phyloP scores from a whole-genome alignment of 2,888 invertebrate genomes.

The Gastrophysa polygoni region DNA sequence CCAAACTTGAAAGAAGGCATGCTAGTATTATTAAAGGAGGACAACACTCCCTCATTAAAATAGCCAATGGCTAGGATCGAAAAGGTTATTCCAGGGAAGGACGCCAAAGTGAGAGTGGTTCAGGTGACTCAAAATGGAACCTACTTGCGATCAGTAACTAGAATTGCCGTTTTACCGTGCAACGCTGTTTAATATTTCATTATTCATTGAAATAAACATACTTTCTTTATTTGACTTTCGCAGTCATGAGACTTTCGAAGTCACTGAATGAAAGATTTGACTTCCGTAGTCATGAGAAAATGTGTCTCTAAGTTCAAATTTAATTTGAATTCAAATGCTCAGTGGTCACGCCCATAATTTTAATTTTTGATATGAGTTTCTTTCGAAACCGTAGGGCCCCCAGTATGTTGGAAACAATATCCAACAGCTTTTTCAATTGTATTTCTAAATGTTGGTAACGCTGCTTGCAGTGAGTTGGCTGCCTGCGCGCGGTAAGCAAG shows the following conservation, averaged over 20 bases:
- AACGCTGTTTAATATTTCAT: neutral
- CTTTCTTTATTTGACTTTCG: neutral
- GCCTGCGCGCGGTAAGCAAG: too few relatives aligned
- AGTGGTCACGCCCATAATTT: neutral
- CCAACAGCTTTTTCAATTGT: too few relatives aligned
- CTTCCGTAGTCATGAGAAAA: neutral
- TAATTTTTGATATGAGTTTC: neutral
- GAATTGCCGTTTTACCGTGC: neutral
- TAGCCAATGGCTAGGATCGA: constrained; percentile 4
- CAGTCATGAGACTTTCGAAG: neutral
- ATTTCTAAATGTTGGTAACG: too few relatives aligned
- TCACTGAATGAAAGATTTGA: neutral
- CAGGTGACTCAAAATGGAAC: constrained; percentile 7
- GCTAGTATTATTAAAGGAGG: constrained; percentile 3
- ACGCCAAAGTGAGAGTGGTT: constrained; percentile 11
- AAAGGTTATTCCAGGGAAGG: constrained; percentile 5
- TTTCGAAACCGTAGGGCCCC: too few relatives aligned
- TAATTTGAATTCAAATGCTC: too few relatives aligned
- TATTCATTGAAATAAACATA: neutral
- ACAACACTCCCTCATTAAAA: constrained; percentile 6
- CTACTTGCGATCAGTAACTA: constrained; percentile 5
- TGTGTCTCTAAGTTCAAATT: neutral
- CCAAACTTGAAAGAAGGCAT: neutral
- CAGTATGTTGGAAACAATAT: too few relatives aligned
- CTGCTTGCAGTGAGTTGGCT: too few relatives aligned